Evolutionary conservation across 2,888 invertebrate genomes (phyloP).

Genomic region (Ditula angustiorana): DNA sequence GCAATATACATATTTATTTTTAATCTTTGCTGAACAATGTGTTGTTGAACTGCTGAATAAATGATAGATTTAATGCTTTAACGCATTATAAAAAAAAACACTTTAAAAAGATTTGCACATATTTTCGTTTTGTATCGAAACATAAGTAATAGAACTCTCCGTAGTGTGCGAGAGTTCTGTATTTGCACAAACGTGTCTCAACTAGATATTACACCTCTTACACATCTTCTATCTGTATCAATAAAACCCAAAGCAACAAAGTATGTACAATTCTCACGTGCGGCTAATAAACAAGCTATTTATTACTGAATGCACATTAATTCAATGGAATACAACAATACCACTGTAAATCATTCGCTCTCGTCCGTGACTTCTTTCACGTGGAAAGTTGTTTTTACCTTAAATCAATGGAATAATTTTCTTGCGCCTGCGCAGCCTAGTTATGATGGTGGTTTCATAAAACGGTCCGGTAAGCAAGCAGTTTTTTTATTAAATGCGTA

Average conservation of each 20-base stretch:
- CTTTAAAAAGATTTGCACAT: no score
- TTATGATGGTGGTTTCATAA: background rate
- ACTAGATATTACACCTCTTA: no score
- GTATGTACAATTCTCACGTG: conserved; percentile 26
- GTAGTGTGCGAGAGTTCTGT: no score
- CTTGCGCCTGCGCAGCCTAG: background rate
- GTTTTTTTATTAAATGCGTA: background rate
- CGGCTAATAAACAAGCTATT: conserved; percentile 21
- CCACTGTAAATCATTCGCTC: conserved; percentile 32
- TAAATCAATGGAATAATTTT: conserved; percentile 2
- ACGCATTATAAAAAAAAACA: no score
- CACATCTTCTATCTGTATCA: background rate
- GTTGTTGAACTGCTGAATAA: no score
- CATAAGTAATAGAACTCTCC: no score
- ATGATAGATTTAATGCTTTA: no score
- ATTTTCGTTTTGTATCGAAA: no score
- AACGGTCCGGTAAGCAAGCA: background rate
- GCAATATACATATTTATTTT: no score
- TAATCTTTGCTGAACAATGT: no score
- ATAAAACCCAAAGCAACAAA: conserved; percentile 5
- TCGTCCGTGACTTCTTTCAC: conserved; percentile 23
- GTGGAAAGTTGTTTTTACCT: conserved; percentile 13
- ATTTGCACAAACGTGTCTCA: no score
- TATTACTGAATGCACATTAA: conserved; percentile 26
- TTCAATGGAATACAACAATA: conserved; percentile 32